Percentiles rank a stretch among this genome's conserved stretches.
phyloP scores from a whole-genome alignment of 2,888 invertebrate genomes.

The Aphrophora alni region DNA sequence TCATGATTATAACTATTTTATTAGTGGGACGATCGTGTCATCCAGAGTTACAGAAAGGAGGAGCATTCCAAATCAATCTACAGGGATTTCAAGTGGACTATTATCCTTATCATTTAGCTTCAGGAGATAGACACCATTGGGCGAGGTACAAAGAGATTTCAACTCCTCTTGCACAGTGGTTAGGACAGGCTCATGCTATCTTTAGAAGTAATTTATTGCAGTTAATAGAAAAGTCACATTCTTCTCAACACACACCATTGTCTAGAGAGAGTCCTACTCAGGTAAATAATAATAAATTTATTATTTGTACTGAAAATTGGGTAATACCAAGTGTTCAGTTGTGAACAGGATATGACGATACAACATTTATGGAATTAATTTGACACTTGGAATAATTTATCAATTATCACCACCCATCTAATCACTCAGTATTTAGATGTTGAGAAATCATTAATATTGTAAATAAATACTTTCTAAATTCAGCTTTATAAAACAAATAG shows the following conservation, averaged over 20 bases:
- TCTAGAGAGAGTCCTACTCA: slow-evolving; percentile 24
- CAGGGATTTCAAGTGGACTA: slow-evolving; percentile 89
- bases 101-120: slow-evolving; percentile 95
- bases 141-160: slow-evolving; percentile 80
- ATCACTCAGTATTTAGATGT: no score
- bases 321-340: not conserved
- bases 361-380: no score
- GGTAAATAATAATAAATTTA: not conserved
- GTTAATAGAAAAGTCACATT: slow-evolving; percentile 40
- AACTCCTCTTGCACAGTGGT: slow-evolving; percentile 84
- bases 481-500: no score
- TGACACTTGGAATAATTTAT: no score
- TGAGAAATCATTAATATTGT: no score
- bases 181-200: slow-evolving; percentile 79
- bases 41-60: slow-evolving; percentile 86
- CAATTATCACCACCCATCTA: no score
- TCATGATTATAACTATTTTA: slow-evolving; percentile 38
- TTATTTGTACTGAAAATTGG: not conserved
- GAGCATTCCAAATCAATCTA: slow-evolving; percentile 90
- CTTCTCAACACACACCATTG: slow-evolving; percentile 18
- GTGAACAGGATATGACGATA: not conserved
- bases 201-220: slow-evolving; percentile 73
- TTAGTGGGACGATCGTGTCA: slow-evolving; percentile 84
- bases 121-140: slow-evolving; percentile 90
- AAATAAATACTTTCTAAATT: no score